Base-by-base conservation (phyloP, 2,797 vertebrate genomes). In the Crypturellus tataupa region DNA sequence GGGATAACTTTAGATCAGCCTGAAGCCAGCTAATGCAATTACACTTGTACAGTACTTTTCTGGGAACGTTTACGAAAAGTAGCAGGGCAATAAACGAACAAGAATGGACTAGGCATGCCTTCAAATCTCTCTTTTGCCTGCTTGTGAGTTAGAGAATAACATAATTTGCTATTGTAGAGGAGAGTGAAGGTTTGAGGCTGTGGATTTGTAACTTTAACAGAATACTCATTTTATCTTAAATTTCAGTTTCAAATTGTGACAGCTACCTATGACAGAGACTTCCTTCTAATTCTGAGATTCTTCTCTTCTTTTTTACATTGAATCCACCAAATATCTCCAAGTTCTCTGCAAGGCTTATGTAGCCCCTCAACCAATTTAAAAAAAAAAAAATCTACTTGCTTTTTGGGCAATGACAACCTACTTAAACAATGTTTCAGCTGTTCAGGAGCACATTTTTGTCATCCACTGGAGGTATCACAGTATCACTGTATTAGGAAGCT, bases 21-120 rank as follows among this genome's bases (percentile, higher is more conserved):
- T 82, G 76, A 62, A 96, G 63, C 31, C 53, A 72, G 68, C 83
- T 80, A 87, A 89, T 84, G 76, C 24, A 93, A 80, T 93, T 90
- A 87, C 27, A 87, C 56, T 85, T 89, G 40, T 67, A 70, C 8
- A 15, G 27, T 93, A 75, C 64, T 93, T 96, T 95, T 69, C 21
- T 47, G 69, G 29, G 58, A 70, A 69, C 60, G 44, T 63, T 93
- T 93, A 68, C 63, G 90, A 84, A 96, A 84, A 91, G 78, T 85
- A 16, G 6, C 37, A 65, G 35, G 73, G 16, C 53, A 84, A 83
- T 25, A 84, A 91, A 89, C 90, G 89, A 88, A 87, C 42, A 87
- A 71, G 62, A 90, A 90, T 63, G 60, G 75, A 12, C 25, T 90
- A 71, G 63, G 19, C n/a, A 71, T 63, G 37, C 60, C 31, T 83